These are phyloP conservation scores for Jaculus jaculus DNA, from an alignment of 2,113 vertebrate genomes.

Conservation along the genomic window DNA sequence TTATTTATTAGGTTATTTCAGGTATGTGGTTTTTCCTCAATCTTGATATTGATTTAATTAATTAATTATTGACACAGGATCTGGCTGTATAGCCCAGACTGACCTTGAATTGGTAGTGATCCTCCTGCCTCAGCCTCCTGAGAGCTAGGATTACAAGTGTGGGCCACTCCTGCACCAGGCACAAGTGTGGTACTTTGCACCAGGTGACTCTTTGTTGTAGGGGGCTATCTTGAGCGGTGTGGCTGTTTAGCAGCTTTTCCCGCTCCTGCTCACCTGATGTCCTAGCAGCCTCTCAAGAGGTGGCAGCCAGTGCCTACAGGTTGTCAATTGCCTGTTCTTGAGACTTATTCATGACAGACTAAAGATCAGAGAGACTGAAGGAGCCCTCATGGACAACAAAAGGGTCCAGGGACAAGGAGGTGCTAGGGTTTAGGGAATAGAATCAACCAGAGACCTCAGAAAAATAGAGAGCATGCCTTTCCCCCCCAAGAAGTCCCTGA, in stretches of 20 bases:
- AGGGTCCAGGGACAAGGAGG: not conserved
- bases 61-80: not conserved
- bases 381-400: fast-evolving
- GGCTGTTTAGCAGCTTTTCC: not conserved
- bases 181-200: not conserved
- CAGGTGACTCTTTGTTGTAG: not conserved
- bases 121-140: not conserved
- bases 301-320: not conserved
- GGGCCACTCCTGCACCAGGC: not conserved
- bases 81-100: not conserved
- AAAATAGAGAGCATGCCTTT: not conserved
- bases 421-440: not conserved
- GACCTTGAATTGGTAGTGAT: not conserved
- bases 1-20: not conserved
- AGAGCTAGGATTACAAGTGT: not conserved
- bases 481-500: not conserved
- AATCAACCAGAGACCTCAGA: not conserved
- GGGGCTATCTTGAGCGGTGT: not conserved
- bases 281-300: not conserved
- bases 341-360: not conserved
- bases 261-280: not conserved
- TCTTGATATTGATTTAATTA: not conserved
- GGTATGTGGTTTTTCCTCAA: not conserved
- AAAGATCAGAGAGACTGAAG: not conserved
- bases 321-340: no score